These are phyloP conservation scores for Listrodromus nycthemerus DNA, from an alignment of 2,888 invertebrate genomes.

Conservation along the genomic window DNA sequence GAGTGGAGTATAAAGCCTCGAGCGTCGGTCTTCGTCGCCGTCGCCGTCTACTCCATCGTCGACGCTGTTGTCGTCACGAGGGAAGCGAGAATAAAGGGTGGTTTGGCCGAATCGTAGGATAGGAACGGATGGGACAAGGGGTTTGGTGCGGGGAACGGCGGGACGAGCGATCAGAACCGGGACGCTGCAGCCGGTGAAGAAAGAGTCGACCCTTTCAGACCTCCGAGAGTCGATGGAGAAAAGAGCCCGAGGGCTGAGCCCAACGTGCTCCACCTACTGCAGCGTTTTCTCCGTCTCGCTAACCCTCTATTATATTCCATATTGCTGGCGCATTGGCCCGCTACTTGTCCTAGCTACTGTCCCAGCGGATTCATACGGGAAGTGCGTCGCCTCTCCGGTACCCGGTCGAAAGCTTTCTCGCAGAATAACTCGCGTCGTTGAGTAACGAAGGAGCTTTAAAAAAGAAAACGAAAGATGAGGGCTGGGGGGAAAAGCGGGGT, in stretches of 20 bases:
- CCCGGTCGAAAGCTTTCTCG: constrained; percentile 40
- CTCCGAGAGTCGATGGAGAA: constrained; percentile 36
- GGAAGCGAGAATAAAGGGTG: constrained; percentile 29
- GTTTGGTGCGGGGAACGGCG: neutral
- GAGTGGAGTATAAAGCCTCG: constrained; percentile 53
- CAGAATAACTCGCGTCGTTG: constrained; percentile 36
- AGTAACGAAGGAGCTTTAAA: constrained; percentile 57
- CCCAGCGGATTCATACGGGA: constrained; percentile 56
- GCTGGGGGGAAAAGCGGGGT: constrained; percentile 18
- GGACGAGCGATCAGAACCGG: constrained; percentile 48
- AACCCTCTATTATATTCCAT: constrained; percentile 3
- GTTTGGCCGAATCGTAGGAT: constrained; percentile 40
- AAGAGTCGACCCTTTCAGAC: constrained; percentile 57
- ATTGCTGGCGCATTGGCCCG: constrained; percentile 8
- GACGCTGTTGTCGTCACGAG: constrained; percentile 21
- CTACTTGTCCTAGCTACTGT: constrained; percentile 36
- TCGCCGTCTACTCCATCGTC: constrained; percentile 27
- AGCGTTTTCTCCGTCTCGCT: constrained; percentile 40
- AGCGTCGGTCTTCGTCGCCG: constrained; percentile 42
- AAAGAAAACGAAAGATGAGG: constrained; percentile 16
- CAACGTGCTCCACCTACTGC: constrained; percentile 45
- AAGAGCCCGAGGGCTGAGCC: constrained; percentile 51
- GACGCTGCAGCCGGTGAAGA: constrained; percentile 41
- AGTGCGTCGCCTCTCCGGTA: constrained; percentile 33
- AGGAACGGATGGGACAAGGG: neutral